Conservation (phyloP, 2,113 vertebrate genomes). For the Pogona vitticeps region DNA sequence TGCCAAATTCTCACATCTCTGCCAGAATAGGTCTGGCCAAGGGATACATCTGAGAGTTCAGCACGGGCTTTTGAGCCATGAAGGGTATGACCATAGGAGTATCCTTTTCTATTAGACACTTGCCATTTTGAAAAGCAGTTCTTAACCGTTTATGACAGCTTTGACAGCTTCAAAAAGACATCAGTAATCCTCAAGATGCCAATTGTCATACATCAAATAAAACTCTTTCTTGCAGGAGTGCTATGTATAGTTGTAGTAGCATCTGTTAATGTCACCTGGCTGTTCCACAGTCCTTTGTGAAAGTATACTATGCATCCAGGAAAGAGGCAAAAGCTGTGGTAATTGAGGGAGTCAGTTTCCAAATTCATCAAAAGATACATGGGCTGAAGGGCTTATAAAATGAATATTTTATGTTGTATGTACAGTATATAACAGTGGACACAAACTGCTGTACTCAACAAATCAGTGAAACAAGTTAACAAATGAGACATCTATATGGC, state of each 20-base stretch:
- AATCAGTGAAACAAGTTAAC: background rate
- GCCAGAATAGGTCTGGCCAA: background rate
- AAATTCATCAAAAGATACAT: too few relatives aligned
- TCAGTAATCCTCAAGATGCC: background rate
- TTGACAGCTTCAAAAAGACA: background rate
- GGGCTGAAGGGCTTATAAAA: too few relatives aligned
- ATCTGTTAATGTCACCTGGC: background rate
- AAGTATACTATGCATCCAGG: background rate
- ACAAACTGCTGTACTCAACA: constrained; percentile 16
- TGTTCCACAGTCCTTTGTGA: background rate
- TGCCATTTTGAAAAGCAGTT: background rate
- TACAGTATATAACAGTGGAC: background rate
- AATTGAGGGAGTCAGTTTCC: background rate
- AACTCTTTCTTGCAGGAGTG: background rate
- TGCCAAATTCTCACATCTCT: background rate
- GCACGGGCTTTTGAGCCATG: background rate
- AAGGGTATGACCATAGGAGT: background rate
- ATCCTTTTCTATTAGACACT: background rate
- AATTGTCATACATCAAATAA: background rate
- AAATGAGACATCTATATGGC: background rate
- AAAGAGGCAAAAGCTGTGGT: background rate
- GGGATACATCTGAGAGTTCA: background rate
- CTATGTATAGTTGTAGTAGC: background rate
- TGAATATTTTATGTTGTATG: too few relatives aligned
- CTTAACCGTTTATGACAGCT: background rate